These are phyloP conservation scores for Odocoileus hemionus DNA, from an alignment of 2,113 vertebrate species.

Conservation along the genomic window DNA sequence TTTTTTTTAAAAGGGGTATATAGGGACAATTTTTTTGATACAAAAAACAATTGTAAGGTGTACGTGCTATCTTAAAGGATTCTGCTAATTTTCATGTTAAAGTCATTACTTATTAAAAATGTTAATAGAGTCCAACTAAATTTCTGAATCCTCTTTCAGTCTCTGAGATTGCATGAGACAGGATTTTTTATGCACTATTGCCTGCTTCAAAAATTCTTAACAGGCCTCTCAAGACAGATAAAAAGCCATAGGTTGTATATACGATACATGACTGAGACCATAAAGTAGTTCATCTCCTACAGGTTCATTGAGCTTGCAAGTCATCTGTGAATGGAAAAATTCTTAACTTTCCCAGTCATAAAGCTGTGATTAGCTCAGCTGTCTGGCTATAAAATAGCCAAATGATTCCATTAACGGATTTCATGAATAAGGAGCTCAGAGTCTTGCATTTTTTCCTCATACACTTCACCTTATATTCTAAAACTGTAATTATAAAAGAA, in stretches of 20 bases:
- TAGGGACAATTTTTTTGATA: not conserved
- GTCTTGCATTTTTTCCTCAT: not conserved
- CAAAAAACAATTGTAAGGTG: not conserved
- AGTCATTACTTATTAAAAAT: not conserved
- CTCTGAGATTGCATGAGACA: not conserved
- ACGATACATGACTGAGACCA: not conserved
- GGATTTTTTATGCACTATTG: not conserved
- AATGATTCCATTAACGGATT: not conserved
- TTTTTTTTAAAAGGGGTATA: not conserved
- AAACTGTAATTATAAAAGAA: not conserved
- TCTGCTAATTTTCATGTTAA: not conserved
- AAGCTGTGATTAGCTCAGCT: not conserved
- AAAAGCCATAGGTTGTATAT: not conserved
- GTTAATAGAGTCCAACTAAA: not conserved
- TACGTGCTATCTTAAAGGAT: not conserved
- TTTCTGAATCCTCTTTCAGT: not conserved
- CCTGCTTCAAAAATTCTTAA: not conserved
- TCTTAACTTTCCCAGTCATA: not conserved
- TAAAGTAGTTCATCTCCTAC: not conserved
- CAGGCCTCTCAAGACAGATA: not conserved
- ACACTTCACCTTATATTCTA: not conserved
- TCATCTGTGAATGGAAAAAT: constrained; percentile 22
- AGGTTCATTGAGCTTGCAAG: constrained; percentile 10
- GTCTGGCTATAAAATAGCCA: not conserved
- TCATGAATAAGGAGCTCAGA: not conserved